Evolutionary conservation across 2,113 vertebrate genomes (phyloP).

Genomic region (Fukomys damarensis): DNA sequence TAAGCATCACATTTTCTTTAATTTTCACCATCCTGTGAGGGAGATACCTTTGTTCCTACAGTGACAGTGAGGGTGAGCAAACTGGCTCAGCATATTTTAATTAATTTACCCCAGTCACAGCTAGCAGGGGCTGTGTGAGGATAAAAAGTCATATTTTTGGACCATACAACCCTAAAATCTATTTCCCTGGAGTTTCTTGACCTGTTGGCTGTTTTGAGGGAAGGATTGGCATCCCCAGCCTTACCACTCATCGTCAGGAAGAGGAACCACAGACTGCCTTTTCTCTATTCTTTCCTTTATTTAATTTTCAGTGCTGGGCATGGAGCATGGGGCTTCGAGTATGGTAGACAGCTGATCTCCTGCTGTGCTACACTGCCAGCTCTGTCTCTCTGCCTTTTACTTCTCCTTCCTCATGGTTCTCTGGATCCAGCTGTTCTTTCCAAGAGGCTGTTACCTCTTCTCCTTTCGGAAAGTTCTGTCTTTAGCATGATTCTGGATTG

Average conservation of each 20-base stretch:
- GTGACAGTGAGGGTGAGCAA: not conserved
- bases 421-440: not conserved
- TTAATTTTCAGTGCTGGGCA: not conserved
- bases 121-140: not conserved
- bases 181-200: not conserved
- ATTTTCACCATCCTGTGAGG: not conserved
- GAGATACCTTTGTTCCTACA: not conserved
- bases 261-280: not conserved
- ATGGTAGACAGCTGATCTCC: not conserved
- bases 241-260: not conserved
- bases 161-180: not conserved
- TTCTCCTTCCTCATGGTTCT: not conserved
- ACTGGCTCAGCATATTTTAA: not conserved
- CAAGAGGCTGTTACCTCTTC: not conserved
- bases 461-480: not conserved
- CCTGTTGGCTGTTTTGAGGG: not conserved
- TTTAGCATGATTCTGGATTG: slow-evolving; percentile 37
- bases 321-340: not conserved
- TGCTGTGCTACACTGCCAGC: not conserved
- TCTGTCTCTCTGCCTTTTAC: not conserved
- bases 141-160: not conserved
- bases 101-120: not conserved
- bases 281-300: not conserved
- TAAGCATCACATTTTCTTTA: not conserved
- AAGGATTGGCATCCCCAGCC: not conserved